phyloP scores from a whole-genome alignment of 2,888 invertebrate genomes.

The Dexiosoma caninum region DNA sequence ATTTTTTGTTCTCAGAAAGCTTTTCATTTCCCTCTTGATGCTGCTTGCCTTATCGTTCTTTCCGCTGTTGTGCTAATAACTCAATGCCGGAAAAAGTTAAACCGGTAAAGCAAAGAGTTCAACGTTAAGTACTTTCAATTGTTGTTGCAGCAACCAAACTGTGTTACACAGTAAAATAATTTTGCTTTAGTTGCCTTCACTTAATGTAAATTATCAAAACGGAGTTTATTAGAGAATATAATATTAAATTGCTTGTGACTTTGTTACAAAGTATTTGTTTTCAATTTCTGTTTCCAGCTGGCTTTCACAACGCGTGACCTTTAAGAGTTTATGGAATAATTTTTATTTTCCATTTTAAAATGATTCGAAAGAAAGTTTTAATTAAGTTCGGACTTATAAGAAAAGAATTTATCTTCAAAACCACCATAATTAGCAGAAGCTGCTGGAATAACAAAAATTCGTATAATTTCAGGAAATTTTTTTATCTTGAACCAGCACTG shows the following conservation, averaged over 20 bases:
- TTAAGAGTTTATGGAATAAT: too few species aligned
- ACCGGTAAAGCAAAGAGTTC: constrained; percentile 37
- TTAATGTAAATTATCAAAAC: constrained; percentile 32
- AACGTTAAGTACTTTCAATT: constrained; percentile 8
- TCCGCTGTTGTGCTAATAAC: constrained; percentile 67
- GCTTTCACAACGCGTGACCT: too few species aligned
- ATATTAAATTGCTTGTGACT: constrained; percentile 36
- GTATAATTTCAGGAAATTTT: too few species aligned
- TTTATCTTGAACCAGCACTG: too few species aligned
- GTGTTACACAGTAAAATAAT: background rate
- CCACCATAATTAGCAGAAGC: too few species aligned
- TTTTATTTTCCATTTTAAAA: too few species aligned
- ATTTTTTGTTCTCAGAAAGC: constrained; percentile 62
- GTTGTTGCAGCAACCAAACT: background rate
- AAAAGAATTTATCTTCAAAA: too few species aligned
- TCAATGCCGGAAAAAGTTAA: constrained; percentile 63
- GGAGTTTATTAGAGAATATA: constrained; percentile 28
- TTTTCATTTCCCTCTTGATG: constrained; percentile 70
- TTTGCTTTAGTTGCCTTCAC: background rate
- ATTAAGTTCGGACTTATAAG: too few species aligned
- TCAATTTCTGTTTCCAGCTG: too few species aligned
- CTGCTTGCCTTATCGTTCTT: constrained; percentile 70
- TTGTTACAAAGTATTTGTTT: too few species aligned
- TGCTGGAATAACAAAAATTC: too few species aligned
- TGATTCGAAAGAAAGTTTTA: too few species aligned